A percentile compares a stretch with the other conserved stretches of the same genome.
Conservation (phyloP, 1,140 invertebrate genomes). For the Lasioglossum baleicum region DNA sequence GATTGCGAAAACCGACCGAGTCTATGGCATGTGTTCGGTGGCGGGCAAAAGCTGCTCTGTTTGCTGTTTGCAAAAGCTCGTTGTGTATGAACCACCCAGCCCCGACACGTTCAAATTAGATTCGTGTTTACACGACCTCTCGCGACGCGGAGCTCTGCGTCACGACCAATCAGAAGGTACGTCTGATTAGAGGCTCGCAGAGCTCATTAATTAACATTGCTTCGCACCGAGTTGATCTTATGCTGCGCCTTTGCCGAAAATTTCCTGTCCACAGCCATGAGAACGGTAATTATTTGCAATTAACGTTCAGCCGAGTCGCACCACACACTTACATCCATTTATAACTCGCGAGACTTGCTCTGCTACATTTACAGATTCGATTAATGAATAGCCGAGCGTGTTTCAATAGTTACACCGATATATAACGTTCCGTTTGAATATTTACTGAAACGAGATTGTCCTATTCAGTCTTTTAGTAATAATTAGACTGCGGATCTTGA, state of each 20-base stretch:
- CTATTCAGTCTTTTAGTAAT: no score
- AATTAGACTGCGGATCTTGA: no score
- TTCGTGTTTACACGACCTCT: constrained; percentile 66
- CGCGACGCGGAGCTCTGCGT: constrained; percentile 45
- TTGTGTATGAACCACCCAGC: constrained; percentile 55
- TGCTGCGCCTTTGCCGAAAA: constrained; percentile 58
- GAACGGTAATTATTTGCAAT: constrained; percentile 61
- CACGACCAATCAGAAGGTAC: constrained; percentile 71
- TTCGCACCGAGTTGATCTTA: constrained; percentile 62
- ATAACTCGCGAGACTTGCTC: background rate
- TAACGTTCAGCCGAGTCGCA: constrained; percentile 28
- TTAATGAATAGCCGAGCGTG: no score
- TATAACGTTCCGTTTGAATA: no score
- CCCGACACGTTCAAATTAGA: constrained; percentile 67
- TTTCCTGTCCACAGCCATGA: constrained; percentile 52
- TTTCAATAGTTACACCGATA: no score
- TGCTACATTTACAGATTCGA: background rate
- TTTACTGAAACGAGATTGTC: no score
- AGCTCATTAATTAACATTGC: constrained; percentile 71
- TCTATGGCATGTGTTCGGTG: background rate
- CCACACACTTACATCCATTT: background rate
- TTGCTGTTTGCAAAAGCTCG: constrained; percentile 43
- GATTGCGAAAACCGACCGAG: constrained; percentile 15
- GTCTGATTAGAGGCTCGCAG: constrained; percentile 75
- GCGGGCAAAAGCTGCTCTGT: background rate